Conservation (phyloP, 2,888 invertebrate genomes). For the Belgica antarctica region DNA sequence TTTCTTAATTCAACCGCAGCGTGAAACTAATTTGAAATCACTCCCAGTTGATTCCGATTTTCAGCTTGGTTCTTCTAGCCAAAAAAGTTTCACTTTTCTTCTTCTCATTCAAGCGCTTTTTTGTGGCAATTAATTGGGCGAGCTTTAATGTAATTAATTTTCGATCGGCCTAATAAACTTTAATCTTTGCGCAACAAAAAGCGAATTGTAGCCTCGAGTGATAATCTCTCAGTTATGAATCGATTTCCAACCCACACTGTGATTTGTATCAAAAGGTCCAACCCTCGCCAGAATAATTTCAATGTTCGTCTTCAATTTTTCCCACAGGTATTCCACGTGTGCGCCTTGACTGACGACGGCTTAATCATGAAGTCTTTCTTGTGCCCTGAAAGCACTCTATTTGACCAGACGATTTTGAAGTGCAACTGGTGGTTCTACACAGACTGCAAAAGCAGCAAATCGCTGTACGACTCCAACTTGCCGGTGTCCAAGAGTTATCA, state of each 20-base stretch:
- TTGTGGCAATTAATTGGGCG: background rate
- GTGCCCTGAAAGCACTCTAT: constrained; percentile 86
- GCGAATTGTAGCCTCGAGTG: background rate
- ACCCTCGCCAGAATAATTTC: too few species aligned
- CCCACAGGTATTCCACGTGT: constrained; percentile 83
- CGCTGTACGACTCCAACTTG: constrained; percentile 83
- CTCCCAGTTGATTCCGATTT: background rate
- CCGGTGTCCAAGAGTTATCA: constrained; percentile 90
- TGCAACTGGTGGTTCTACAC: constrained; percentile 96
- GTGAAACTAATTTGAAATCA: too few species aligned
- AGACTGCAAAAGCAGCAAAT: constrained; percentile 77
- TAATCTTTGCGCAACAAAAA: background rate
- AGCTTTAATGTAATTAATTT: background rate
- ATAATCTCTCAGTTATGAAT: too few species aligned
- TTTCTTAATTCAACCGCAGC: constrained; percentile 6
- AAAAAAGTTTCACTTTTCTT: too few species aligned
- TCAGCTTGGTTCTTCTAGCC: too few species aligned
- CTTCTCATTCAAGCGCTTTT: too few species aligned
- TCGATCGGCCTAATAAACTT: background rate
- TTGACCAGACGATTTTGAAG: constrained; percentile 86
- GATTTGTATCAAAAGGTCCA: too few species aligned
- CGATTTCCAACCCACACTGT: too few species aligned
- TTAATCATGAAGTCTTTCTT: constrained; percentile 88
- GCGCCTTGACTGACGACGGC: constrained; percentile 83
- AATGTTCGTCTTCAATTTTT: too few species aligned